Percentiles rank a stretch among this genome's conserved stretches.
phyloP scores from a whole-genome alignment of 1,140 invertebrate genomes.

The Whitmania pigra region DNA sequence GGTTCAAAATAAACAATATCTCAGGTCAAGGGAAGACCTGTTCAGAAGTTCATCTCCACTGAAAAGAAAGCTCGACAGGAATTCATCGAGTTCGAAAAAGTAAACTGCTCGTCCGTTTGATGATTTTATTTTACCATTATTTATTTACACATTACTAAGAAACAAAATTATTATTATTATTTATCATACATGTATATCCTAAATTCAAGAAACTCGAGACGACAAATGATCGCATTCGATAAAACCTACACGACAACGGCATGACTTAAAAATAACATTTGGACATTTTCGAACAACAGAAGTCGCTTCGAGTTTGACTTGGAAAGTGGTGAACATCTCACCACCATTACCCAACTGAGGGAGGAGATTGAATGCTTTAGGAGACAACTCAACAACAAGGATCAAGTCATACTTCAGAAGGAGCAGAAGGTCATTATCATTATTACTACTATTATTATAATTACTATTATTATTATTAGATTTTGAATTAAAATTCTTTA shows the following conservation, averaged over 20 bases:
- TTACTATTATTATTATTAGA: too few relatives aligned
- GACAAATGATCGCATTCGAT: too few relatives aligned
- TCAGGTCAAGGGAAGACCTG: neutral
- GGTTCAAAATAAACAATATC: too few relatives aligned
- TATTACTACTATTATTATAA: too few relatives aligned
- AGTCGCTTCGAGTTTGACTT: slow-evolving; percentile 48
- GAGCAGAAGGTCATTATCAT: slow-evolving; percentile 76
- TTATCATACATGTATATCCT: too few relatives aligned
- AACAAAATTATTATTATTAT: too few relatives aligned
- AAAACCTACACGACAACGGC: neutral
- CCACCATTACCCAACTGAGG: slow-evolving; percentile 80
- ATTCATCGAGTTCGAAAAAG: slow-evolving; percentile 24
- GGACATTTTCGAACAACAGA: neutral
- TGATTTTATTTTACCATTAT: neutral
- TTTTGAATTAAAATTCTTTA: too few relatives aligned
- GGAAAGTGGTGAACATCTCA: slow-evolving; percentile 79
- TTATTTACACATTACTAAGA: neutral
- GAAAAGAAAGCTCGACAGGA: slow-evolving; percentile 21
- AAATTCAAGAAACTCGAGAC: neutral
- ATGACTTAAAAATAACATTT: neutral
- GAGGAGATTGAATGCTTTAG: slow-evolving; percentile 85
- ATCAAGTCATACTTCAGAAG: slow-evolving; percentile 70
- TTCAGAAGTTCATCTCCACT: neutral
- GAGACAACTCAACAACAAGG: slow-evolving; percentile 71
- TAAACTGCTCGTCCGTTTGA: slow-evolving; percentile 28